Conservation (phyloP, 1,140 invertebrate species). For the Drosophila littoralis region DNA sequence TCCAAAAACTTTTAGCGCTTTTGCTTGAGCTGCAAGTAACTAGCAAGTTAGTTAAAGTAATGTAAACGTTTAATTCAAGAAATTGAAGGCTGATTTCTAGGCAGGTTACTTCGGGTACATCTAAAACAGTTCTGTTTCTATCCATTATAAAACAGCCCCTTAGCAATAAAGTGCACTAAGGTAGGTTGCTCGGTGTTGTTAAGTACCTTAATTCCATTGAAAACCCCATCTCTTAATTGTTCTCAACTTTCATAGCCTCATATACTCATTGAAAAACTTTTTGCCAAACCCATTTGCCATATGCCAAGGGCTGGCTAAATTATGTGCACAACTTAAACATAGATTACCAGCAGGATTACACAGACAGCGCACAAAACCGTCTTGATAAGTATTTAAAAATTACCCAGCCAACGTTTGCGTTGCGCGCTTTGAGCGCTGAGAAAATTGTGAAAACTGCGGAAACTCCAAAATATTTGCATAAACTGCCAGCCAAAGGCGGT, state of each 20-base stretch:
- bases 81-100: constrained; percentile 1
- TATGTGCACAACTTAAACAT: constrained; percentile 57
- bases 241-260: neutral
- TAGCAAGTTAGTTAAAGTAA: constrained; percentile 36
- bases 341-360: constrained; percentile 63
- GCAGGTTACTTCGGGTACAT: no score
- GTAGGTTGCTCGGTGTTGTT: neutral
- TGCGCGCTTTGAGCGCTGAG: constrained; percentile 1
- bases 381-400: constrained; percentile 66
- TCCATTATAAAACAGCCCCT: no score
- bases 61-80: constrained; percentile 23
- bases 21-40: constrained; percentile 28
- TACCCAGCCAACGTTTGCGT: constrained; percentile 37
- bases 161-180: neutral
- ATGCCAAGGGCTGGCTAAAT: constrained; percentile 52
- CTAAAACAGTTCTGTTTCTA: no score
- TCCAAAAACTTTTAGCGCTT: constrained; percentile 52
- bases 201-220: neutral
- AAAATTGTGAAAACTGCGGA: constrained; percentile 24
- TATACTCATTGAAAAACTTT: constrained; percentile 44
- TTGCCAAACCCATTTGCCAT: constrained; percentile 34
- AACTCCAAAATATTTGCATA: constrained; percentile 72
- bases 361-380: constrained; percentile 37
- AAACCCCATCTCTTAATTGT: neutral
- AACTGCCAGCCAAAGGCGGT: constrained; percentile 38